Conservation (phyloP, 2,113 vertebrate species). For the Pholis gunnellus region DNA sequence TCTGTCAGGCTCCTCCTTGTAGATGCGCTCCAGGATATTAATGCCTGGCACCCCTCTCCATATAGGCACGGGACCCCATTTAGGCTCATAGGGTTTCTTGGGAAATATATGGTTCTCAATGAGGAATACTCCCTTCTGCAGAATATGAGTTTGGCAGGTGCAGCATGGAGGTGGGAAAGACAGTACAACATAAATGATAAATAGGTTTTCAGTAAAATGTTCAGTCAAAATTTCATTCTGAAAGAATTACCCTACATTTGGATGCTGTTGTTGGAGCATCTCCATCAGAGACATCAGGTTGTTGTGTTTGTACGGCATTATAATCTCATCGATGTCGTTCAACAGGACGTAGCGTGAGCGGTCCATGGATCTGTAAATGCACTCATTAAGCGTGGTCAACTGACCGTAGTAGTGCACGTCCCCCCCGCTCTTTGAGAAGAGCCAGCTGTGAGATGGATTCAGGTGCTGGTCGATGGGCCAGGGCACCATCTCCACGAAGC, state of each 20-base stretch:
- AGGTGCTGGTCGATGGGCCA: conserved; percentile 84
- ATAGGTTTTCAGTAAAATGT: no score
- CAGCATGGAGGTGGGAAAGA: neutral
- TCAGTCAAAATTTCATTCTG: no score
- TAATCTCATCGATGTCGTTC: conserved; percentile 86
- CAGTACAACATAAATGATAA: no score
- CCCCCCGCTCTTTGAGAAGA: conserved; percentile 25
- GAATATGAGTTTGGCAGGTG: no score
- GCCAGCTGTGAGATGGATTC: conserved; percentile 79
- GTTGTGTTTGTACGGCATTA: conserved; percentile 79
- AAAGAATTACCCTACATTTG: conserved; percentile 41
- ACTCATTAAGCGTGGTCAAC: conserved; percentile 80
- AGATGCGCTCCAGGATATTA: conserved; percentile 84
- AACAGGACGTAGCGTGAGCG: conserved; percentile 79
- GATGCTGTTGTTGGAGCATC: conserved; percentile 72
- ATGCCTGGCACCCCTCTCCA: conserved; percentile 83
- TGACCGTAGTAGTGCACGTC: conserved; percentile 82
- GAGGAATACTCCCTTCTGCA: conserved; percentile 66
- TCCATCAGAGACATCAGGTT: conserved; percentile 77
- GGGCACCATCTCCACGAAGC: conserved; percentile 81
- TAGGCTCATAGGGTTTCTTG: conserved; percentile 64
- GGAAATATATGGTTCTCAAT: conserved; percentile 86
- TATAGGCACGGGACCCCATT: conserved; percentile 40
- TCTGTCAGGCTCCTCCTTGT: conserved; percentile 67
- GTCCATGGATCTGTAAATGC: conserved; percentile 81